Evolutionary conservation across 2,797 vertebrate species (phyloP).

Genomic region (Argyrosomus regius): DNA sequence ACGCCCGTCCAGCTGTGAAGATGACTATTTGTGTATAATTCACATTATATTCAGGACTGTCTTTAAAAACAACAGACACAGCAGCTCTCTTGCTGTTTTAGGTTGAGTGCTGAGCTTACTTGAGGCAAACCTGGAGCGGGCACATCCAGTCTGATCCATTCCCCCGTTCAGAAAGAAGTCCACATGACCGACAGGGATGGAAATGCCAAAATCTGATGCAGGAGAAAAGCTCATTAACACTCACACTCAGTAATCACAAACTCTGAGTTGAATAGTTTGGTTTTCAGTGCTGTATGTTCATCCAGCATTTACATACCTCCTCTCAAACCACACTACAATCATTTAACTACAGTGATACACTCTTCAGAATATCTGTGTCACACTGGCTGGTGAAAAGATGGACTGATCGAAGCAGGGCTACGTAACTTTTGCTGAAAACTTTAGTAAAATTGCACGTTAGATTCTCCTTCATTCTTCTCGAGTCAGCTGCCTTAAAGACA

Average conservation of each 20-base stretch:
- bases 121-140: slow-evolving; percentile 77
- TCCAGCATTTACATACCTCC: neutral
- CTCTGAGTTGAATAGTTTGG: no score
- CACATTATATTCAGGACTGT: neutral
- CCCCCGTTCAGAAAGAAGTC: slow-evolving; percentile 97
- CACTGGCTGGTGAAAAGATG: neutral
- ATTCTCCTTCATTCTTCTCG: neutral
- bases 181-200: slow-evolving; percentile 94
- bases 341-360: neutral
- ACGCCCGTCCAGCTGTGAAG: neutral
- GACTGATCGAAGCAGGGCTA: neutral
- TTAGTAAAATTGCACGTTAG: neutral
- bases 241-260: neutral
- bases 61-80: neutral
- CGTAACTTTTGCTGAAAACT: neutral
- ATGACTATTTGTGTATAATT: neutral
- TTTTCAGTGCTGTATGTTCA: neutral
- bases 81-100: neutral
- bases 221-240: neutral
- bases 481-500: neutral
- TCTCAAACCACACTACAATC: neutral
- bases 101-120: slow-evolving; percentile 69
- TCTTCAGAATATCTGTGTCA: neutral
- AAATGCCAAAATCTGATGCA: slow-evolving; percentile 93
- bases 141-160: slow-evolving; percentile 94